phyloP scores from a whole-genome alignment of 2,888 invertebrate genomes.

The Helleia helle region DNA sequence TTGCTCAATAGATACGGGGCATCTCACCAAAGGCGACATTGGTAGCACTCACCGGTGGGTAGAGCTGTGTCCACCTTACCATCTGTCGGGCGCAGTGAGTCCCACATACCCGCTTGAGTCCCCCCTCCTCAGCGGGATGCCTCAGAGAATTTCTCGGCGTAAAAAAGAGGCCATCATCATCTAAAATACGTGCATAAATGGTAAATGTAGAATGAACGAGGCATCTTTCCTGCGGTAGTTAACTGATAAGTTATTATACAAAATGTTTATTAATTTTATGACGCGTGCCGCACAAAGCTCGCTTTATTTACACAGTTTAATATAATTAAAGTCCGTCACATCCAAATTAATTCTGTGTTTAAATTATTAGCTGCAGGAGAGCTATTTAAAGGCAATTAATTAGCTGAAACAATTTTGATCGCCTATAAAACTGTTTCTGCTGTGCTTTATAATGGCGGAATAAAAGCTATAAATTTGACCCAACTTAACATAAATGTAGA shows the following conservation, averaged over 20 bases:
- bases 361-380: conserved; percentile 14
- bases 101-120: no score
- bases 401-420: conserved; percentile 4
- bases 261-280: background rate
- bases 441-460: background rate
- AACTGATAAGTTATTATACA: background rate
- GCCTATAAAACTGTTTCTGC: background rate
- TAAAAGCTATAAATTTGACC: background rate
- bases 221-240: background rate
- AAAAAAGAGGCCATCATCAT: no score
- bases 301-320: conserved; percentile 6
- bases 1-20: no score
- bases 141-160: no score
- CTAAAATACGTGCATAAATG: background rate
- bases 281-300: background rate
- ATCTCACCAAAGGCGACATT: no score
- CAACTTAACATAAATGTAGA: background rate
- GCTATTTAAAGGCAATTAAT: conserved; percentile 8
- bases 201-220: background rate
- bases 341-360: conserved; percentile 15
- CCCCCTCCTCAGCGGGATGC: no score
- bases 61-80: no score
- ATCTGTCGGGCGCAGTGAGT: no score
- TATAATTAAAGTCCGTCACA: conserved; percentile 14
- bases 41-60: no score